Base-by-base conservation (phyloP, 2,888 invertebrate genomes). In the Acrobasis repandana region DNA sequence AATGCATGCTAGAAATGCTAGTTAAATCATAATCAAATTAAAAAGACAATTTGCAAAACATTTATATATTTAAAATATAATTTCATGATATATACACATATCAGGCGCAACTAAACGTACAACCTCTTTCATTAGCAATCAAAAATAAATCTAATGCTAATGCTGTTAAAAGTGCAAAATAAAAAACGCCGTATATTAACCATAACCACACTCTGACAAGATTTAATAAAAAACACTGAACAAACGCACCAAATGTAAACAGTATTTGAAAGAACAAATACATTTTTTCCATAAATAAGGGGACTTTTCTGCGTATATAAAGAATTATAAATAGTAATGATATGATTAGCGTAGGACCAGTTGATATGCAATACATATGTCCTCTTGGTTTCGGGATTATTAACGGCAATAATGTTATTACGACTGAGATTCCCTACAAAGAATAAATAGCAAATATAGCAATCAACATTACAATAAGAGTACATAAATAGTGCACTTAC, bases 221-320 rank as follows among this genome's bases (percentile, higher is more conserved):
- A 74, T 91, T 90, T 66, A 90, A 73, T 65, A 91, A 71, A 72
- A 91, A 90, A 78, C 90, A 90, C 74, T 91, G 91, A 64, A 91
- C 70, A 66, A 91, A 88, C 47, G 91, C 91, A 63, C 91, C 91
- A 77, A 91, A 91, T 0, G 89, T 88, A 68, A 91, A 90, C 63
- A 90, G 72, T 70, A 91, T 90, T 90, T 91, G 91, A 76, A 91
- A 90, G 75, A 89, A 89, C 63, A 91, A 75, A 69, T 91, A 90
- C 88, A 91, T 90, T 80, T 91, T 91, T 73, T 91, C 91, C 90
- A 91, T 88, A 67, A 91, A 91, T 63, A 90, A 66, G 5, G 91
- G 90, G 33, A 90, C 88, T 81, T 79, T 86, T 76, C 77, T 85
- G 72, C 89, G 80, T 67, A 90, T 56, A 66, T 91, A 91, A 62